Evolutionary conservation across 2,888 invertebrate species (phyloP).

Genomic region (Nomada fabriciana): DNA sequence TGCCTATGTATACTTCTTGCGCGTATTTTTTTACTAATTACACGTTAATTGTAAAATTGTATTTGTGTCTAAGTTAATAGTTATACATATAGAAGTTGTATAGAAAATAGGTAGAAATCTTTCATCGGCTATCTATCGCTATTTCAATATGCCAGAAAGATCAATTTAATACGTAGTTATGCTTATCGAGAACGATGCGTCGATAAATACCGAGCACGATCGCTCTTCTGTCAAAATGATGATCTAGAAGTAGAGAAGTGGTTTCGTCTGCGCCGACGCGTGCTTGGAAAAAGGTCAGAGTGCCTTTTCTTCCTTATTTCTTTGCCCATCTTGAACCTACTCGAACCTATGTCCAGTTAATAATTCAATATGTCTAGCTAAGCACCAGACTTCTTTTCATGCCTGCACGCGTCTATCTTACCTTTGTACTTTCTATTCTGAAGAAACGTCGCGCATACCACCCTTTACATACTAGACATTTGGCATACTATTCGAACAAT

Average conservation of each 20-base stretch:
- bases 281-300: constrained; percentile 74
- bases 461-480: neutral
- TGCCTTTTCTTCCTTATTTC: constrained; percentile 11
- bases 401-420: neutral
- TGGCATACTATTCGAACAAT: neutral
- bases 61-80: neutral
- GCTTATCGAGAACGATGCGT: neutral
- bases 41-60: neutral
- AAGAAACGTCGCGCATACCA: neutral
- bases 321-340: neutral
- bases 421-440: neutral
- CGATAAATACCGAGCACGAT: constrained; percentile 16
- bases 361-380: constrained; percentile 31
- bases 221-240: constrained; percentile 15
- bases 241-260: constrained; percentile 15
- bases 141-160: neutral
- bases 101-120: neutral
- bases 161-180: neutral
- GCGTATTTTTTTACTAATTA: too few relatives aligned
- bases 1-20: too few relatives aligned
- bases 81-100: too few relatives aligned
- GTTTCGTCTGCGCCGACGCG: constrained; percentile 74
- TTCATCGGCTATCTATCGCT: neutral
- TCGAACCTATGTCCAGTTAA: constrained; percentile 19
- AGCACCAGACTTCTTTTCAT: constrained; percentile 23